Evolutionary conservation across 2,888 invertebrate species (phyloP), one percentile per base, ranked within the genome.

Genomic region (Caenorhabditis sp.): DNA sequence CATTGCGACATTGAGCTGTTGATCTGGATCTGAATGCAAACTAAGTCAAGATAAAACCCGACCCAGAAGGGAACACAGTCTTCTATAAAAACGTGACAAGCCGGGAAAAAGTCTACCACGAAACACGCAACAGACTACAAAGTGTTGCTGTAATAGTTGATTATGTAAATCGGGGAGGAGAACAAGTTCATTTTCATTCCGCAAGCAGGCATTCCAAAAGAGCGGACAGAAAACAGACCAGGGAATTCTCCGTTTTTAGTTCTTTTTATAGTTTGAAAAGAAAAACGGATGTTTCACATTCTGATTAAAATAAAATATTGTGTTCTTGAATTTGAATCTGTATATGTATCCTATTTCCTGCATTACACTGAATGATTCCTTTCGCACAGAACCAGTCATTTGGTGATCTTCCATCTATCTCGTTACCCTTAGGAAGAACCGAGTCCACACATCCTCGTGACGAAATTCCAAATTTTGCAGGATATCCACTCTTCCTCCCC

Each of bases 21-120:
- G 78, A 78, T 70, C 78, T 78, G 78, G 78, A 78, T 70, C 78
- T 78, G 78, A 56, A 78, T 78, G 78, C 78, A 64, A 78, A 78
- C 37, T 64, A 60, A 62, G 77, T 68, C 77, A 77, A 68, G 26
- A 47, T 4, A 26, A 56, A 32, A 20, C 68, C 62, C 37, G 24
- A 2, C 13, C 15, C 53, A 53, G 44, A 47, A 26, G 51, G 62
- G 60, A 32, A 24, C 56, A 28, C 28, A n/a, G 40, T 64, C 56
- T 51, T 26, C 35, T 37, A 22, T 18, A 26, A 47, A 55, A 24
- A n/a, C n/a, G 37, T 74, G 74, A 65, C 65, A 65, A 44, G 37
- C 35, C 24, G 58, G 9, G 53, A 55, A 44, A 26, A 64, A 44
- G 56, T 67, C 22, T n/a, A 0, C 9, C 11, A 11, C 40, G 18